These are phyloP conservation scores for Octonoba sinensis DNA, from an alignment of 2,888 invertebrate species.

Conservation along the genomic window DNA sequence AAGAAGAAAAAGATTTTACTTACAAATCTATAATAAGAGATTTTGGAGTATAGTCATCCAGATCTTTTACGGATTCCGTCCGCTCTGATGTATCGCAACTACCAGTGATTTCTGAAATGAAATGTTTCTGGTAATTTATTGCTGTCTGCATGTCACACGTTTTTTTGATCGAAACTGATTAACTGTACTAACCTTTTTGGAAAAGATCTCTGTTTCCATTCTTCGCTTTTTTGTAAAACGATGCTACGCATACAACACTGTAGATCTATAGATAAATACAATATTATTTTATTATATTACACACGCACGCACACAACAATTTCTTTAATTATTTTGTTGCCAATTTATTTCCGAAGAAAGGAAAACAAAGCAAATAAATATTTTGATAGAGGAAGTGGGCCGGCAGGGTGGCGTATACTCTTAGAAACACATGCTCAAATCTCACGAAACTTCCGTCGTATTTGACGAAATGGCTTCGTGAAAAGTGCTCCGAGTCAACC, in stretches of 20 bases:
- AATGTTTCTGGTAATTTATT: background rate
- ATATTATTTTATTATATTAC: background rate
- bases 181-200: slow-evolving; percentile 51
- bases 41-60: slow-evolving; percentile 60
- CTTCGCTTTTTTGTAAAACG: slow-evolving; percentile 65
- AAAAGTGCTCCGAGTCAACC: no score
- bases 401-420: no score
- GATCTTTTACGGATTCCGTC: slow-evolving; percentile 59
- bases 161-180: background rate
- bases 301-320: no score
- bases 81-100: slow-evolving; percentile 58
- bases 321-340: no score
- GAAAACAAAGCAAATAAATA: no score
- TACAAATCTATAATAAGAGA: slow-evolving; percentile 61
- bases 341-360: no score
- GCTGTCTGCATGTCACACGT: background rate
- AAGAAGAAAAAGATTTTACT: slow-evolving; percentile 20
- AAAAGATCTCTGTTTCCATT: slow-evolving; percentile 54
- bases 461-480: no score
- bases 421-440: no score
- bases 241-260: slow-evolving; percentile 66
- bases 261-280: slow-evolving; percentile 54
- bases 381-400: no score
- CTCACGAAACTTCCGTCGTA: no score
- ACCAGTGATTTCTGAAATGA: slow-evolving; percentile 44